Conservation (phyloP, 2,888 invertebrate genomes). For the Pemphredon lugubris region DNA sequence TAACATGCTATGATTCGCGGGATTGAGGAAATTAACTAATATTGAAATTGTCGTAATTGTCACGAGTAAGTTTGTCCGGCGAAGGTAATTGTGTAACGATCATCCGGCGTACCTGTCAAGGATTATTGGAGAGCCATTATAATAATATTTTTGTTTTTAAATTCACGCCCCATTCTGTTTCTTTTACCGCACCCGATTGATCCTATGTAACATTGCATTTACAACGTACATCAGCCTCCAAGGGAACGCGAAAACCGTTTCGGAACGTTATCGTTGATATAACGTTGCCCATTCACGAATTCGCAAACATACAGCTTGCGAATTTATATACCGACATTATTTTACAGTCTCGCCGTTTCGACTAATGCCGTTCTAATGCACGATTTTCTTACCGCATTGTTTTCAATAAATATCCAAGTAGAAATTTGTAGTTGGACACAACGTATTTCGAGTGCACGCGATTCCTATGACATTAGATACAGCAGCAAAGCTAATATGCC, state of each 20-base stretch:
- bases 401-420: conserved; percentile 11
- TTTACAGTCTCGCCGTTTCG: too few relatives aligned
- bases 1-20: conserved; percentile 53
- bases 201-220: not conserved
- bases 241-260: not conserved
- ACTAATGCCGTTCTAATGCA: conserved; percentile 16
- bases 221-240: not conserved
- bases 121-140: conserved; percentile 65
- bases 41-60: conserved; percentile 55
- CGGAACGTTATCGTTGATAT: not conserved
- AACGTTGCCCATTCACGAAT: not conserved
- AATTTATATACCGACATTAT: too few relatives aligned
- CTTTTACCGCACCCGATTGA: conserved; percentile 1
- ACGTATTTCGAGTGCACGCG: conserved; percentile 22
- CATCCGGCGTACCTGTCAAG: conserved; percentile 63
- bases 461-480: conserved; percentile 6
- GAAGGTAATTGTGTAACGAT: conserved; percentile 66
- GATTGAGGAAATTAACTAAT: conserved; percentile 41
- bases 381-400: conserved; percentile 12
- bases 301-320: too few relatives aligned
- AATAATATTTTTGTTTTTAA: conserved; percentile 77
- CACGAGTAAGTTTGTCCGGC: conserved; percentile 62
- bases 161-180: conserved; percentile 67
- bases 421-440: not conserved
- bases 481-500: conserved; percentile 7